Percentiles rank a stretch among this genome's conserved stretches.
These are phyloP conservation scores for Microctenopoma stevenorrisi DNA, from an alignment of 2,797 vertebrate genomes.

Conservation along the genomic window DNA sequence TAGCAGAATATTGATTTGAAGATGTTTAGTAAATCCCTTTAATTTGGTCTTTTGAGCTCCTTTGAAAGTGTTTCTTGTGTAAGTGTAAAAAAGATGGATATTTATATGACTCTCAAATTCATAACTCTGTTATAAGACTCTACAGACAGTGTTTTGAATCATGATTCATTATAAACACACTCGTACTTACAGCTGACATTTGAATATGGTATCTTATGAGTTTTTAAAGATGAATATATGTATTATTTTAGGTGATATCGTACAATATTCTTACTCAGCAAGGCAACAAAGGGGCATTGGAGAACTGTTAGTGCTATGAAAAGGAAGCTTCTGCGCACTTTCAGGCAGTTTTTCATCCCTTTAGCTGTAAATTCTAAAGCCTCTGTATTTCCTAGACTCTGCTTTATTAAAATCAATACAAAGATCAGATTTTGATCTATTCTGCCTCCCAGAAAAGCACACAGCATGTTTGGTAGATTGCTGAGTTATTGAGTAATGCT, in stretches of 20 bases:
- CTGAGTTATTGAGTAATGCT: slow-evolving; percentile 3
- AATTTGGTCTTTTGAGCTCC: slow-evolving; percentile 18
- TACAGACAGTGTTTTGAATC: slow-evolving; percentile 8
- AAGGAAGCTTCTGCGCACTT: neutral
- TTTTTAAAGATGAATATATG: slow-evolving; percentile 25
- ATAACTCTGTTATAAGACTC: neutral
- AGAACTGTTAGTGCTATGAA: slow-evolving; percentile 1
- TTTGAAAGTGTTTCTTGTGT: neutral
- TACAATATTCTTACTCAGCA: neutral
- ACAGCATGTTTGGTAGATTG: slow-evolving; percentile 27
- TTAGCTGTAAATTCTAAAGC: slow-evolving; percentile 30
- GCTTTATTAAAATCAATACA: slow-evolving; percentile 60
- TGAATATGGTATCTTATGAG: slow-evolving; percentile 19
- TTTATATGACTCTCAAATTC: neutral
- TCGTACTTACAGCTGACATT: slow-evolving; percentile 19
- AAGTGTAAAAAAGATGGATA: neutral
- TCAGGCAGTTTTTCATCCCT: slow-evolving; percentile 22
- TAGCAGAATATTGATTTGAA: slow-evolving; percentile 34
- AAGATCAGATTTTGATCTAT: slow-evolving; percentile 54
- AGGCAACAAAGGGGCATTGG: neutral
- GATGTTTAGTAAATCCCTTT: slow-evolving; percentile 26
- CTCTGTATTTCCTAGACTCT: slow-evolving; percentile 19
- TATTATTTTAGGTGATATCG: slow-evolving; percentile 6
- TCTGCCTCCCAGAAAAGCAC: slow-evolving; percentile 41
- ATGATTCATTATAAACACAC: slow-evolving; percentile 30